phyloP scores from a whole-genome alignment of 2,113 vertebrate species.

The Ploceus nigricollis region DNA sequence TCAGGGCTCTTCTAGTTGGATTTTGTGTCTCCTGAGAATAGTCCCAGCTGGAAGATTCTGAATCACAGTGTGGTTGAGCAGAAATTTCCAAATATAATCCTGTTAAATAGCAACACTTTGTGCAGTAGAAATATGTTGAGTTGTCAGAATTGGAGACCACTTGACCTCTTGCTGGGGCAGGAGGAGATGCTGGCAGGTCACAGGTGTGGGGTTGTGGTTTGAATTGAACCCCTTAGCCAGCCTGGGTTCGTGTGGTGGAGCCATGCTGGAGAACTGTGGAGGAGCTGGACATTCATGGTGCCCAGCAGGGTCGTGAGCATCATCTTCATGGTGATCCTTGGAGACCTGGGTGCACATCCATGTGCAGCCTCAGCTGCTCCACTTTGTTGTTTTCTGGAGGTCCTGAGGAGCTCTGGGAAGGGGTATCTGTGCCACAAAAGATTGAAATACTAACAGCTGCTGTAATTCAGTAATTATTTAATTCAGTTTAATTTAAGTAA shows the following conservation, averaged over 20 bases:
- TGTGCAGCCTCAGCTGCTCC: background rate
- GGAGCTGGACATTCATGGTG: fast-evolving
- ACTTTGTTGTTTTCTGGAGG: background rate
- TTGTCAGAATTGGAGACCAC: background rate
- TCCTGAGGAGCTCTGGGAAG: background rate
- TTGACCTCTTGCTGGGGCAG: background rate
- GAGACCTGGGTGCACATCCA: fast-evolving
- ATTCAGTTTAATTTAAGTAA: background rate
- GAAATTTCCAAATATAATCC: background rate
- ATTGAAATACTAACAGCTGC: background rate
- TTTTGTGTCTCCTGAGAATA: background rate
- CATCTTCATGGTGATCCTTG: background rate
- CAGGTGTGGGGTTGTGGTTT: background rate
- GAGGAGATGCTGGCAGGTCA: background rate
- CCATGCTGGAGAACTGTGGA: fast-evolving
- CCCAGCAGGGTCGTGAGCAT: background rate
- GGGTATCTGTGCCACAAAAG: background rate
- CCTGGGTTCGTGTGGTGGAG: fast-evolving
- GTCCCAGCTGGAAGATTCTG: background rate
- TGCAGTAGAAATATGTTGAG: background rate
- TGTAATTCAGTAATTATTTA: background rate
- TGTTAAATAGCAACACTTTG: background rate
- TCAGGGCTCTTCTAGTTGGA: background rate
- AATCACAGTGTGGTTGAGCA: background rate
- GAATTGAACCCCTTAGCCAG: background rate